Evolutionary conservation across 2,888 invertebrate species (phyloP), one percentile per base, ranked within the genome.

Genomic region (Philopedon plagiatum): DNA sequence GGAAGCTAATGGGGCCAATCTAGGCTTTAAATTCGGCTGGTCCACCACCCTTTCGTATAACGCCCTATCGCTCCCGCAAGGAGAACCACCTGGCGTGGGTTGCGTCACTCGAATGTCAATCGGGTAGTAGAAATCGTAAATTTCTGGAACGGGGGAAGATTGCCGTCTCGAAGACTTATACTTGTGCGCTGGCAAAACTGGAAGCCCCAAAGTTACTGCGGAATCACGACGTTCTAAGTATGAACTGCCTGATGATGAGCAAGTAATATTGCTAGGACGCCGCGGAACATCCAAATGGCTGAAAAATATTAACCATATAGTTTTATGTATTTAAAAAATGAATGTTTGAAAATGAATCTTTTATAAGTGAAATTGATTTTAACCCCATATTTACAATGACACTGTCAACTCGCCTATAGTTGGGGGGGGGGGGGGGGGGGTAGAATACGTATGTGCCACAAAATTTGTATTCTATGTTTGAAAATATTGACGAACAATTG

Each of bases 181-280:
- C 81, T 82, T 84, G 79, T 85, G 86, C 76, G 87, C 85, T 57
- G 88, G 87, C 64, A 87, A 83, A 77, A 92, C 91, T 65, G 92
- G 89, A 83, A 93, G 87, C 72, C 94, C 92, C 41, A 81, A 75
- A 11, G 79, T 78, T 75, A 94, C 91, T 41, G 94, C 92, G 18
- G 94, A 94, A 76, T 93, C 93, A 60, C 94, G 90, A 60, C 94
- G 89, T 84, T 94, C 94, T 82, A 94, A 87, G 82, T 94, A 94
- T 69, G 94, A 94, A 83, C 94, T 94, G 71, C 93, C 94, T 37
- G 94, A 93, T 82, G 94, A 94, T 78, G 94, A 94, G 85, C 94
- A 94, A 29, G 94, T 94, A 80, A 93, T 92, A 76, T 93, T 94
- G 82, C 94, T 94, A 78, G 92, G 89, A 54, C 94, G 89, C 46